These are phyloP conservation scores for Gymnorhina tibicen DNA, from an alignment of 2,113 vertebrate genomes.

Conservation along the genomic window DNA sequence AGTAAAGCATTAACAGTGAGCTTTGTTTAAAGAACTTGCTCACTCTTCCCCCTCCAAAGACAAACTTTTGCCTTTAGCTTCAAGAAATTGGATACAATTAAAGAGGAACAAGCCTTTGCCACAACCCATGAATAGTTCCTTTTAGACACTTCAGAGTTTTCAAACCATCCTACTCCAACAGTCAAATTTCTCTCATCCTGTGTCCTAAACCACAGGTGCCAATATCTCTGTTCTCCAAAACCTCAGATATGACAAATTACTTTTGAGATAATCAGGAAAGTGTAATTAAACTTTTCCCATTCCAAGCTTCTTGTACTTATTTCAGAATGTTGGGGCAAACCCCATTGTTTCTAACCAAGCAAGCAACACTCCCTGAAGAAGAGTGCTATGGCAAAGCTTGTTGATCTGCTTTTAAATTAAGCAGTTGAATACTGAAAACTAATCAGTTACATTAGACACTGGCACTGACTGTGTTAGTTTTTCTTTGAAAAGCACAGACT, in stretches of 20 bases:
- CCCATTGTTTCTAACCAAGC: background rate
- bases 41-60: background rate
- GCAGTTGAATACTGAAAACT: background rate
- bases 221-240: background rate
- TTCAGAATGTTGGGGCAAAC: background rate
- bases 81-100: background rate
- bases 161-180: background rate
- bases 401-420: background rate
- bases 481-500: background rate
- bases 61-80: background rate
- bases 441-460: background rate
- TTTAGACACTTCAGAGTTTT: background rate
- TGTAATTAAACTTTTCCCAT: background rate
- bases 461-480: background rate
- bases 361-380: background rate
- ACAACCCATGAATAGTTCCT: background rate
- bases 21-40: background rate
- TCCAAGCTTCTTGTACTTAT: background rate
- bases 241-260: background rate
- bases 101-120: background rate
- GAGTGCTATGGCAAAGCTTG: background rate
- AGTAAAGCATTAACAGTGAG: background rate
- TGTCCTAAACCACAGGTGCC: background rate
- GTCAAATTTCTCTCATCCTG: background rate
- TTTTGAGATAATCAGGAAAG: background rate